A percentile compares a stretch with the other conserved stretches of the same genome.
Evolutionary conservation across 1,140 invertebrate species (phyloP).

Genomic region (Cherax destructor): DNA sequence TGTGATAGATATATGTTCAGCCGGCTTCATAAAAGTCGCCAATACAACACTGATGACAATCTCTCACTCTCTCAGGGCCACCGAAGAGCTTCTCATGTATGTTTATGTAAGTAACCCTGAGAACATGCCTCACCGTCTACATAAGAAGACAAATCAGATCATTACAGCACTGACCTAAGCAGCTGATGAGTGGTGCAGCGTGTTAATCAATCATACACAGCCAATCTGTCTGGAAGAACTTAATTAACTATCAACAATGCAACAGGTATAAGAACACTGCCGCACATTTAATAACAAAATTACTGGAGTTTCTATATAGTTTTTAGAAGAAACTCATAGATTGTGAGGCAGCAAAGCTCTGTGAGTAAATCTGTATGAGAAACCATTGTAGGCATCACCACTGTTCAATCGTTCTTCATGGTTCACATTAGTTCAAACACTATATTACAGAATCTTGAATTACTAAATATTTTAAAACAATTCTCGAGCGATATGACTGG

Average conservation of each 20-base stretch:
- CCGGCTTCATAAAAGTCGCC: neutral
- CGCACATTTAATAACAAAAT: no score
- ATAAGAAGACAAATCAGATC: no score
- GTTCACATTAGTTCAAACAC: neutral
- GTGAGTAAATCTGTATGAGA: neutral
- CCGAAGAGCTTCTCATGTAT: constrained; percentile 12
- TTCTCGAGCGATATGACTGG: neutral
- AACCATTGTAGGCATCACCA: neutral
- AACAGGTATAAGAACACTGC: no score
- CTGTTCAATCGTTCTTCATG: neutral
- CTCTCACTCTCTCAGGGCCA: constrained; percentile 22
- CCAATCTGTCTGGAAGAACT: no score
- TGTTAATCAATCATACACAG: no score
- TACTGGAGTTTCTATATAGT: no score
- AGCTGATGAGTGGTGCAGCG: neutral
- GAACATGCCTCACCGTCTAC: no score
- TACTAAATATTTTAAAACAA: neutral
- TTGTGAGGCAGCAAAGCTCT: no score
- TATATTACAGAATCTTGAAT: neutral
- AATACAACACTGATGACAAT: constrained; percentile 13
- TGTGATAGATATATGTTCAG: constrained; percentile 15
- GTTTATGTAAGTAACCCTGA: neutral
- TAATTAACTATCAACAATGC: no score
- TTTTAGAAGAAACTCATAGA: no score
- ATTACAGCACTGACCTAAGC: no score